These are phyloP conservation scores for Ophion slaviceki DNA, from an alignment of 2,888 invertebrate species.

Conservation along the genomic window DNA sequence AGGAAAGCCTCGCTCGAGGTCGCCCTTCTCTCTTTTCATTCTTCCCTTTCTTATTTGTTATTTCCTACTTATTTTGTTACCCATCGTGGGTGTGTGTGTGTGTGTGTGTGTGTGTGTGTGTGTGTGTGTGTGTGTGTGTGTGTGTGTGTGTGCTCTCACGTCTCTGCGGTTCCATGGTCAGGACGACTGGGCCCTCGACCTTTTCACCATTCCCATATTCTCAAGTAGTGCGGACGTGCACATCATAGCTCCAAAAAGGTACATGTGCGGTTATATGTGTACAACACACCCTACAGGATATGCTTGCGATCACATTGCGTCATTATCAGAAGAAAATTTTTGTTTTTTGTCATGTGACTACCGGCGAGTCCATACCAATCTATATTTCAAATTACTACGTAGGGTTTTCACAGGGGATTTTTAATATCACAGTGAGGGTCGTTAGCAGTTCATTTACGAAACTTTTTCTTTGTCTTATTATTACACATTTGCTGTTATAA, in stretches of 20 bases:
- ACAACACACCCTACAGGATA: too few relatives aligned
- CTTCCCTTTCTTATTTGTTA: slow-evolving; percentile 27
- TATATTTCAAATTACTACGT: too few relatives aligned
- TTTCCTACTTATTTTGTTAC: slow-evolving; percentile 38
- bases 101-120: slow-evolving; percentile 23
- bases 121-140: slow-evolving; percentile 23
- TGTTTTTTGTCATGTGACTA: too few relatives aligned
- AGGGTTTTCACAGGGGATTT: too few relatives aligned
- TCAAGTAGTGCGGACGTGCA: neutral
- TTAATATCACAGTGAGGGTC: too few relatives aligned
- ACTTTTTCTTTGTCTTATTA: too few relatives aligned
- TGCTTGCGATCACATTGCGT: too few relatives aligned
- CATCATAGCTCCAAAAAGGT: neutral
- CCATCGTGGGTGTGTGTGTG: neutral
- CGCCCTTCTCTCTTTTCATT: slow-evolving; percentile 39
- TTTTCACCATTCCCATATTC: slow-evolving; percentile 28
- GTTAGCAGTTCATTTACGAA: too few relatives aligned
- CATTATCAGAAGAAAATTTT: too few relatives aligned
- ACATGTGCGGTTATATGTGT: neutral
- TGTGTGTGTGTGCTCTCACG: slow-evolving; percentile 29
- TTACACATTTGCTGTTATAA: too few relatives aligned
- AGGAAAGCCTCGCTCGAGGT: slow-evolving; percentile 63
- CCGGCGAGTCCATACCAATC: too few relatives aligned
- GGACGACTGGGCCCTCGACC: slow-evolving; percentile 36
- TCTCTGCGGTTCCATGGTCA: slow-evolving; percentile 44